Conservation (phyloP, 2,888 invertebrate species). For the Tenthredo livida region DNA sequence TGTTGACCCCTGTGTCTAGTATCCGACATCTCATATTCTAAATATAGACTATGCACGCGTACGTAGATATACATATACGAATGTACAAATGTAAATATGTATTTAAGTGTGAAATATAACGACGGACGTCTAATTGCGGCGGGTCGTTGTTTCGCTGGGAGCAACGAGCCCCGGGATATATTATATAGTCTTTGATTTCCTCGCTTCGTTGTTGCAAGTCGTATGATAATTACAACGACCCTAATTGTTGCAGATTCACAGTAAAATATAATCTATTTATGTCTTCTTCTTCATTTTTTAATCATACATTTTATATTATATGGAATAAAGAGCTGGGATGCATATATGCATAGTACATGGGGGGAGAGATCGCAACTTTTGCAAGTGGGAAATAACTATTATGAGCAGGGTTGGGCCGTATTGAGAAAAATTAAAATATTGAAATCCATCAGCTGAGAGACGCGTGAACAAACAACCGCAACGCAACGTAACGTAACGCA, state of each 20-base stretch:
- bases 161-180: constrained; percentile 19
- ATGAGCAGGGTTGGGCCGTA: background rate
- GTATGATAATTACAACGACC: background rate
- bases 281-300: background rate
- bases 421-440: background rate
- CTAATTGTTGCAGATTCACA: constrained; percentile 6
- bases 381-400: no score
- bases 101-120: background rate
- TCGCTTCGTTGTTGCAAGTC: background rate
- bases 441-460: constrained; percentile 1
- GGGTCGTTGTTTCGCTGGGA: constrained; percentile 47
- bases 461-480: constrained; percentile 42
- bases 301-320: no score
- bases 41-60: constrained; percentile 43
- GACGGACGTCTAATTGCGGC: constrained; percentile 22
- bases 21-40: constrained; percentile 47
- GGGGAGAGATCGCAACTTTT: no score
- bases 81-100: background rate
- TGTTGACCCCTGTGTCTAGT: constrained; percentile 48
- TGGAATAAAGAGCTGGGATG: no score
- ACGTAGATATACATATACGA: background rate
- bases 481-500: background rate
- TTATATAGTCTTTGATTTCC: constrained; percentile 1
- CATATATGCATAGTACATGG: no score
- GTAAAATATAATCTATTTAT: no score